These are phyloP conservation scores for Dasypolia templi DNA, from an alignment of 2,888 invertebrate genomes.

Conservation along the genomic window DNA sequence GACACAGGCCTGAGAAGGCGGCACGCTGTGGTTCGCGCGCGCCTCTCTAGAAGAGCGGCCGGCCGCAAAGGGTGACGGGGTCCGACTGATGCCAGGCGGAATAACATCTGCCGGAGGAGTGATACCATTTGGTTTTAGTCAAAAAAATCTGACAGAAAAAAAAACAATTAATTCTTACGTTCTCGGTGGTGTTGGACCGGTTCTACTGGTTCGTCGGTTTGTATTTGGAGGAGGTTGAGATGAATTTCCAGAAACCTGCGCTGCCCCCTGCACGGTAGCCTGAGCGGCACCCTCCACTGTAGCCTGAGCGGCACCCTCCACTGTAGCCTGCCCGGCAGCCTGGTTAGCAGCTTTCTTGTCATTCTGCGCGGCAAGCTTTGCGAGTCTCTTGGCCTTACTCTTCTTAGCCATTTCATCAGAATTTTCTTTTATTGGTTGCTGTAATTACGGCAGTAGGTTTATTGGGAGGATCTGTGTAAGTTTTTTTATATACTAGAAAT, in stretches of 20 bases:
- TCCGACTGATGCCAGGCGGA: background rate
- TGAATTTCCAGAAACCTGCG: background rate
- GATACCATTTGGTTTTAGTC: background rate
- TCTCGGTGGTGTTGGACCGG: background rate
- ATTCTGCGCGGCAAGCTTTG: background rate
- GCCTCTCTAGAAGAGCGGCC: background rate
- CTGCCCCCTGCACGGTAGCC: background rate
- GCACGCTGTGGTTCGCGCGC: background rate
- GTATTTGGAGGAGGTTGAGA: background rate
- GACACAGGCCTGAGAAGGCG: background rate
- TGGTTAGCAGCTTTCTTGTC: background rate
- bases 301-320: background rate
- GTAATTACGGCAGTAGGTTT: background rate
- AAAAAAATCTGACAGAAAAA: background rate
- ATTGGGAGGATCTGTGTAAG: background rate
- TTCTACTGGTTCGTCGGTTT: background rate
- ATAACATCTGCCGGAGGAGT: background rate
- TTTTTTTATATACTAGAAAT: background rate
- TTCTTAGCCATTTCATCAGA: slow-evolving; percentile 1
- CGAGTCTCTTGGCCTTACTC: background rate
- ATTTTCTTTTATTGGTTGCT: background rate
- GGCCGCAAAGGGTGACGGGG: too few relatives aligned
- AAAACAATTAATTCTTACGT: too few relatives aligned
- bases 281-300: background rate
- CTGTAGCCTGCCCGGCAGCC: background rate